Percentiles rank a stretch among this genome's conserved stretches.
Evolutionary conservation across 2,888 invertebrate species (phyloP).

Genomic region (Cephus runcator): DNA sequence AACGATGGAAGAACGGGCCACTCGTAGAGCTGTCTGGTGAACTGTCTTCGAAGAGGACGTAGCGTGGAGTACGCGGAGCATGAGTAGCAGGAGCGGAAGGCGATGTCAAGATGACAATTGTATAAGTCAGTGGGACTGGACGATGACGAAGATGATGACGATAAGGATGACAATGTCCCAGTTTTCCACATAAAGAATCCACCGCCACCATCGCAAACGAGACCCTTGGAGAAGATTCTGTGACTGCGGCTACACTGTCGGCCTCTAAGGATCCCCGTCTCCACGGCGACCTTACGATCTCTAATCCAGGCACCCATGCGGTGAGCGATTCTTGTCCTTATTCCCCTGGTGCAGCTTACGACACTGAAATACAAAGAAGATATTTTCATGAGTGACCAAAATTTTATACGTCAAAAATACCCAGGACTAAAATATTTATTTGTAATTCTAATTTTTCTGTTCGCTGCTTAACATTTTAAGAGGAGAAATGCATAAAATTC

Average conservation of each 20-base stretch:
- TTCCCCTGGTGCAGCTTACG: not conserved
- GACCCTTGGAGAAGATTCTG: slow-evolving; percentile 27
- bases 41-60: slow-evolving; percentile 55
- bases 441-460: too few relatives aligned
- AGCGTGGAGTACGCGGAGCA: slow-evolving; percentile 20
- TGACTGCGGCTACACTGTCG: slow-evolving; percentile 20
- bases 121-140: not conserved
- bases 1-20: slow-evolving; percentile 58
- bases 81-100: slow-evolving; percentile 8
- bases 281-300: slow-evolving; percentile 54
- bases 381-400: not conserved
- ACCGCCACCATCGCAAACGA: slow-evolving; percentile 53
- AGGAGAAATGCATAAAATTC: too few relatives aligned
- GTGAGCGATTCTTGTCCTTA: slow-evolving; percentile 57
- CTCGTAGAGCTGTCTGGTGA: slow-evolving; percentile 58
- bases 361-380: not conserved
- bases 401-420: not conserved
- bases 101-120: not conserved
- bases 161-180: slow-evolving; percentile 18
- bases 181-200: slow-evolving; percentile 12
- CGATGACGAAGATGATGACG: slow-evolving; percentile 24
- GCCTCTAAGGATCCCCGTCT: slow-evolving; percentile 49
- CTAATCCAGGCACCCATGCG: slow-evolving; percentile 66
- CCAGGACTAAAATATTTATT: too few relatives aligned
- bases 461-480: too few relatives aligned